A percentile compares a stretch with the other conserved stretches of the same genome.
These are phyloP conservation scores for Motacilla alba DNA, from an alignment of 2,113 vertebrate species.

Conservation along the genomic window DNA sequence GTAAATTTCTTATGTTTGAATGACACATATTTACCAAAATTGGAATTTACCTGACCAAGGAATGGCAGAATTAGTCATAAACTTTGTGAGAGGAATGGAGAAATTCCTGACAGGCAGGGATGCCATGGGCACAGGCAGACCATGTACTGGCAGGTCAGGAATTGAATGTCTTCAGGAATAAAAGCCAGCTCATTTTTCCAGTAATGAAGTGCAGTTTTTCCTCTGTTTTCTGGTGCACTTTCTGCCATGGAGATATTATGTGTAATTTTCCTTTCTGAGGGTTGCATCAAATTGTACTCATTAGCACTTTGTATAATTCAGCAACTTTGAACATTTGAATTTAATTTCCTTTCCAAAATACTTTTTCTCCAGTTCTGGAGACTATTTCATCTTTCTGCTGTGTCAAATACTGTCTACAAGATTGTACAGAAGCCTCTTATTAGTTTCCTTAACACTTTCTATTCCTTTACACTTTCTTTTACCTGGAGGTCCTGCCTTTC, in stretches of 20 bases:
- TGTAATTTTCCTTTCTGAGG: neutral
- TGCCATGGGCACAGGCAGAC: neutral
- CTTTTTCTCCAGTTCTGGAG: neutral
- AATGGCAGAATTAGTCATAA: neutral
- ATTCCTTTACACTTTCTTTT: neutral
- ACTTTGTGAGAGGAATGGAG: neutral
- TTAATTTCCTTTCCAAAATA: neutral
- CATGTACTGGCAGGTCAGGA: neutral
- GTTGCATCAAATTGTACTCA: neutral
- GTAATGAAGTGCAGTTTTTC: neutral
- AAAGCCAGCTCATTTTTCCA: neutral
- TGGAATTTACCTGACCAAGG: neutral
- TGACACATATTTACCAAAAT: neutral
- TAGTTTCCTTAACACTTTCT: neutral
- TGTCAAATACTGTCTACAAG: neutral
- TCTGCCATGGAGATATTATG: neutral
- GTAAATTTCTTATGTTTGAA: neutral
- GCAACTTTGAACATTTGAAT: neutral
- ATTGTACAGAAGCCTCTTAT: neutral
- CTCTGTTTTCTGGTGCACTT: neutral
- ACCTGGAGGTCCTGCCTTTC: neutral
- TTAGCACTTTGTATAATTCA: neutral
- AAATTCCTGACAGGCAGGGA: neutral
- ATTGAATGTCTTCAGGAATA: neutral
- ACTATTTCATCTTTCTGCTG: neutral